Percentiles rank a stretch among this genome's conserved stretches.
These are phyloP conservation scores for Aphelinus atriplicis DNA, from an alignment of 1,140 invertebrate species.

Conservation along the genomic window DNA sequence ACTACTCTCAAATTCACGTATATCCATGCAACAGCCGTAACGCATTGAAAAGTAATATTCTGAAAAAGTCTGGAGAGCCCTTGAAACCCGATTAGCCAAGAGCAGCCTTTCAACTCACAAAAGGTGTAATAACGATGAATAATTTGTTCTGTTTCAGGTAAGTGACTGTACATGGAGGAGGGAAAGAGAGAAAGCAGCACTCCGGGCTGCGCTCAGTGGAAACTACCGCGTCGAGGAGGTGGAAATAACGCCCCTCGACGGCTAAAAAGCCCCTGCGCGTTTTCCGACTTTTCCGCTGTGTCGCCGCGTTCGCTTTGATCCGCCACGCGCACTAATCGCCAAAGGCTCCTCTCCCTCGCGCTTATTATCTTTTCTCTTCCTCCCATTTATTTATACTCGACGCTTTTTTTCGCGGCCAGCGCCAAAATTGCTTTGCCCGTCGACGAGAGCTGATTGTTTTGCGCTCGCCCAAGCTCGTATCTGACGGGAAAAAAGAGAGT, in stretches of 20 bases:
- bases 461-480: too few species aligned
- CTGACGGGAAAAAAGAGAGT: too few species aligned
- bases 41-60: too few species aligned
- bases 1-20: too few species aligned
- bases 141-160: constrained; percentile 29
- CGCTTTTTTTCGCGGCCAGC: not conserved
- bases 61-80: not conserved
- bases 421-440: not conserved
- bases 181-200: not conserved
- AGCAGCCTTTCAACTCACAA: not conserved
- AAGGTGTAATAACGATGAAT: constrained; percentile 6
- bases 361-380: not conserved
- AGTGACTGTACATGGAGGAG: not conserved
- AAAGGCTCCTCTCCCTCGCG: not conserved
- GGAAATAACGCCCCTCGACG: constrained; percentile 2
- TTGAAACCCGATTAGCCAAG: not conserved
- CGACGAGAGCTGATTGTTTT: too few species aligned
- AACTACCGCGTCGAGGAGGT: not conserved
- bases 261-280: not conserved
- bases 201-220: not conserved
- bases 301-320: constrained; percentile 7
- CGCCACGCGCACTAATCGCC: not conserved
- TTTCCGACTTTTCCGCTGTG: not conserved
- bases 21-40: too few species aligned
- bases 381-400: not conserved